Base-by-base conservation (phyloP, 1,140 invertebrate species). In the Plutomurus gul region DNA sequence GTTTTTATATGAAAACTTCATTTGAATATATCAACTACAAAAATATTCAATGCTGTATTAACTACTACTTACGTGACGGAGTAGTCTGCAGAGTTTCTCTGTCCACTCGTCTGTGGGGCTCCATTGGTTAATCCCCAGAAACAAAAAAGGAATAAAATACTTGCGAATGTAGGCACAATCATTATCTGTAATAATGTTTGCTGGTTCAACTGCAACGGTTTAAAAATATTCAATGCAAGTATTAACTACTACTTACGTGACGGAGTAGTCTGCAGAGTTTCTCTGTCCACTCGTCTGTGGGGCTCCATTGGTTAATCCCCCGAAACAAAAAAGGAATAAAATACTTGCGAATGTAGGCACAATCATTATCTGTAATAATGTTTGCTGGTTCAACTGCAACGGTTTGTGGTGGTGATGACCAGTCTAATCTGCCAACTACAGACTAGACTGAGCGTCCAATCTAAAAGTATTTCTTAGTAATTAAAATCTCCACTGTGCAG, bases 161-260 rank as follows among this genome's bases (percentile, higher is more conserved):
- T 65, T 65, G 56, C 56, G 30, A 65, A 65, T 65, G 56, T 65
- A 5, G 56, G 30, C 27, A 65, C 25, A 65, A 65, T 65, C 56
- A 65, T 65, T 5, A 36, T 65, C 56, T 65, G n/a, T 33, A 33
- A 25, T 60, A n/a, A n/a, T n/a, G 25, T 33, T 16, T 36, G 25
- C 1, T 7, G 25, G 30, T 60, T 36, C 56, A 18, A 1, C 16
- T 5, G 56, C 30, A 65, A 7, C n/a, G n/a, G 56, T 6, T 65
- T 65, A 6, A 27, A 4, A 25, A 13, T 13, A 27, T 27, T 25
- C 5, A 3, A 13, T 2, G 20, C 4, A 1, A 0, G 51, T 56
- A n/a, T n/a, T n/a, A n/a, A n/a, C n/a, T n/a, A n/a, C n/a, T n/a
- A 18, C 72, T 74, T 74, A 74, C 72, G 72, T 74, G 3, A 74